Evolutionary conservation across 92 coral and sea anemone species (phyloP).

Genomic region (Metridium senile): DNA sequence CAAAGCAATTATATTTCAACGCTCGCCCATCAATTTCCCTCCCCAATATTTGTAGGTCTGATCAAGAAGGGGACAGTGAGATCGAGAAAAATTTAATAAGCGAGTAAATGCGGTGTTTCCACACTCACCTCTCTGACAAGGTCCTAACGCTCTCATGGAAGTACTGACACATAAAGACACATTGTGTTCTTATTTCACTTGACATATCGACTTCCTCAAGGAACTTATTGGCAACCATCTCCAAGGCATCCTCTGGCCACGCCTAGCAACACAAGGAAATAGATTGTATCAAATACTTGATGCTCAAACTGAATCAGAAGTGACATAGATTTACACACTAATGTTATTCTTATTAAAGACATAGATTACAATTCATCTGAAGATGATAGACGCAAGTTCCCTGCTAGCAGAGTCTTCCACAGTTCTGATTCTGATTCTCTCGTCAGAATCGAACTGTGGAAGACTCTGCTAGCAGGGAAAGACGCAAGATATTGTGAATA

Average conservation of each 20-base stretch:
- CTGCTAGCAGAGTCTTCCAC: too few species aligned
- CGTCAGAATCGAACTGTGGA: too few species aligned
- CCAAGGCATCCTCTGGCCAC: constrained; percentile 99
- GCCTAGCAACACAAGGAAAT: constrained; percentile 51
- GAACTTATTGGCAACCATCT: constrained; percentile 98
- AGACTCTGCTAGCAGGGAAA: too few species aligned
- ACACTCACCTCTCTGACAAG: constrained; percentile 80
- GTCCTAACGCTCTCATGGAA: constrained; percentile 97
- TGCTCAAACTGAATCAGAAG: background rate
- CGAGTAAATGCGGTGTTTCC: background rate
- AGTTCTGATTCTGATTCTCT: too few species aligned
- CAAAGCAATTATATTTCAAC: too few species aligned
- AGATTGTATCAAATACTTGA: background rate
- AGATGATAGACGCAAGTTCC: too few species aligned
- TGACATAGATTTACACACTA: too few species aligned
- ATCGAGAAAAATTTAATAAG: background rate
- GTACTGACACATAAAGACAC: constrained; percentile 98
- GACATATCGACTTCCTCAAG: constrained; percentile 97
- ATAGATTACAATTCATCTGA: too few species aligned
- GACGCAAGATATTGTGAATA: too few species aligned
- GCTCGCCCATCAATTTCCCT: too few species aligned
- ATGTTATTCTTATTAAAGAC: too few species aligned
- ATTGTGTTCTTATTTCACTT: constrained; percentile 69
- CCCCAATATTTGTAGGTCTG: too few species aligned
- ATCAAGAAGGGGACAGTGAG: background rate